Base-by-base conservation (phyloP, 2,113 vertebrate species). In the Carassius auratus region DNA sequence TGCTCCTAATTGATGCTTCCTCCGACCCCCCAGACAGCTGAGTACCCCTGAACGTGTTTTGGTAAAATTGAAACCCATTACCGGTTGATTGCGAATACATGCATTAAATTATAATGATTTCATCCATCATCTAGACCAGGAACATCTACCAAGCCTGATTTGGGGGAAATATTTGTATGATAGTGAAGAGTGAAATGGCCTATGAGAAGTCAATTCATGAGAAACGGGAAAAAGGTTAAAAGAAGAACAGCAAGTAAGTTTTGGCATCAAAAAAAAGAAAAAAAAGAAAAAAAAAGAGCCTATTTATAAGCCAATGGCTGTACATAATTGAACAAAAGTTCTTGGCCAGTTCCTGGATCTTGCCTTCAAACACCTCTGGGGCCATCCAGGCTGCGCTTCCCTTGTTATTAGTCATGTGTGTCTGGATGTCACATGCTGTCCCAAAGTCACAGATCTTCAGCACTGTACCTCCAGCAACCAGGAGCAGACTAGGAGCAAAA, bases 341-440 rank as follows among this genome's bases (percentile, higher is more conserved):
- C 8, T 76, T 81, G 14, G 8, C 69, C 75, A 48, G 80, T 38
- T 69, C 23, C 50, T 89, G 36, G 77, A 88, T 88, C 88, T 96
- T 96, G 95, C 98, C 98, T 99, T 99, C 98, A 93, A 99, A 99
- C 87, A 99, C 98, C 94, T 99, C 98, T 57, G 98, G 98, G 81
- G 98, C 98, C 98, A 99, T 99, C 98, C 98, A 99, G 52, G 98
- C 98, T 86, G 98, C 98, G 90, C 98, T 99, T 86, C 98, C 98
- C 92, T 99, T 99, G 93, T 99, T 99, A 94, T 99, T 99, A 92
- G 98, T 99, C 98, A 99, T 99, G 91, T 99, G 98, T 83, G 98
- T 99, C 94, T 99, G 98, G 95, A 99, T 99, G 93, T 99, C 98
- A 92, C 98, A 99, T 38, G 98, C 98, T 89, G 98, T 99, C 92